Base-by-base conservation (phyloP, 1,140 invertebrate species). In the Argopecten irradians region DNA sequence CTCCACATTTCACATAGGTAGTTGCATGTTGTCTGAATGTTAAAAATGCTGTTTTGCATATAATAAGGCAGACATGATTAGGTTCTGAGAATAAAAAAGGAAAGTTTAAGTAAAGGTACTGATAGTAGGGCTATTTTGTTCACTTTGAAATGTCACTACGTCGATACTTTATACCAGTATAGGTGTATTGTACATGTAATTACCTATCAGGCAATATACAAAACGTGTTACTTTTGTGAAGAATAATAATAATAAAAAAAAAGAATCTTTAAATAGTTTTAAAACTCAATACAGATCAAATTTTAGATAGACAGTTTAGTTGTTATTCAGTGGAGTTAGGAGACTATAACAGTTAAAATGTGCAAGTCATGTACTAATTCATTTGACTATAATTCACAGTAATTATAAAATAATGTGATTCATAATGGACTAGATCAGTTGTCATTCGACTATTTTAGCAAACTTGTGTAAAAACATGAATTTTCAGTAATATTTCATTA, bases 1-100 rank as follows among this genome's bases (percentile, higher is more conserved):
- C 55, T 71, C 55, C 28, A 28, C 28, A 28, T n/a, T 71, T 28
- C 55, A 5, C 22, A n/a, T 28, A 71, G n/a, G 55, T 71, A 71
- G 55, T 71, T 71, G 55, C 55, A 71, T 71, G 55, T 71, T 71
- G 55, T 22, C 2, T 71, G 55, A 71, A 71, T 71, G 55, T 71
- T 71, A 71, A 71, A 71, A 71, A 71, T 71, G 11, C 22, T 71
- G 55, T 28, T 71, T 71, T 71, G 55, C 55, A 71, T 71, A 71
- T 71, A 71, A 71, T 71, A 71, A 71, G 28, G 28, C 55, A 28
- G 55, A 71, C 55, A 71, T 71, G 55, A 71, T 71, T 71, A 11
- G 55, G 55, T 71, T 71, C 55, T 71, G 55, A n/a, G 55, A n/a
- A 71, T 71, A 71, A 71, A 71, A 71, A n/a, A 8, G 43, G 22